Base-by-base conservation (phyloP, 2,888 invertebrate genomes). In the Napeogenes sylphis region DNA sequence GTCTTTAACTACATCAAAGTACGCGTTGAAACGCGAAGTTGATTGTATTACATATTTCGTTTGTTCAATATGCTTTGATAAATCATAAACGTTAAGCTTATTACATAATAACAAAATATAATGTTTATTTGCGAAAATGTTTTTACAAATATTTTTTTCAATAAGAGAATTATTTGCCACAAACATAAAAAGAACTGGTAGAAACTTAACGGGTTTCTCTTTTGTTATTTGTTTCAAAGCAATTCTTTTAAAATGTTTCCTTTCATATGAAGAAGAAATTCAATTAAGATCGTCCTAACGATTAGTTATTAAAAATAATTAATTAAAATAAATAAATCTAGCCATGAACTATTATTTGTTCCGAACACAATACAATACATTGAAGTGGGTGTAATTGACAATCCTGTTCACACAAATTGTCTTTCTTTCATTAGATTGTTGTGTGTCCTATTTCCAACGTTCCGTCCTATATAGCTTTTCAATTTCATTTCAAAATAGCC, bases 361-460 rank as follows among this genome's bases (percentile, higher is more conserved):
- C 47, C 8, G 47, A 51, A 51, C 30, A 51, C 10, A 30, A 30
- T 2, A 8, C 30, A 4, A 10, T 14, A 47, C 32, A 47, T 33
- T 30, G 32, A 60, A 13, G 46, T 38, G 45, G 53, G 45, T 42
- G 32, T 54, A 60, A 60, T 60, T 56, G 45, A 60, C 45, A 56
- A 53, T 33, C 45, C 45, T 57, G 59, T 60, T 63, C 56, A 59
- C 57, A 57, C 21, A 63, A 57, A 45, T 59, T 35, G 56, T 38
- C 61, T 51, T 14, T 53, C 46, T 46, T 60, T 63, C 59, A 47
- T 56, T 57, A 54, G 59, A 59, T 54, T 51, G 56, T 53, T 14
- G 45, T 51, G 51, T 51, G 30, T 35, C n/a, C 56, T 53, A 57
- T 63, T 63, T 60, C 45, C 54, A 63, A 59, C 57, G 59, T 53